Conservation (phyloP, 1,140 invertebrate species). For the Dreissena polymorpha region DNA sequence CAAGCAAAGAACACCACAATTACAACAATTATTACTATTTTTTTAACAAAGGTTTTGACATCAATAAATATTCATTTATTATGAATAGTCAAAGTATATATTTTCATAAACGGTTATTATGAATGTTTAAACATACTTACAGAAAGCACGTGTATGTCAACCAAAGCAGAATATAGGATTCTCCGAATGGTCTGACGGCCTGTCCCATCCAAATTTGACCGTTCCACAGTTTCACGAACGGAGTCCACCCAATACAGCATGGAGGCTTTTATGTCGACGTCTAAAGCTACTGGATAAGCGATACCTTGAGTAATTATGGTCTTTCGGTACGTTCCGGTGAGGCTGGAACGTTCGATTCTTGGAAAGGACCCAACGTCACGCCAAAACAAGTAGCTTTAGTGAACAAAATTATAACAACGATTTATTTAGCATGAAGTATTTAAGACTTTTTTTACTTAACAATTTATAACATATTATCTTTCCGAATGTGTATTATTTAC, state of each 20-base stretch:
- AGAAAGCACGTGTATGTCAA: constrained; percentile 13
- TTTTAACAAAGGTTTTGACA: too few species aligned
- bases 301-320: constrained; percentile 21
- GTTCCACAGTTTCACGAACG: constrained; percentile 16
- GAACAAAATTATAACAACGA: constrained; percentile 1
- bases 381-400: constrained; percentile 38
- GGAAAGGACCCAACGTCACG: constrained; percentile 7
- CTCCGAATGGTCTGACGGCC: not conserved
- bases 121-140: not conserved
- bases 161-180: not conserved
- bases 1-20: too few species aligned
- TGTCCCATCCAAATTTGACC: constrained; percentile 12
- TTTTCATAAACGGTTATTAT: too few species aligned
- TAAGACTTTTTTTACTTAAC: too few species aligned
- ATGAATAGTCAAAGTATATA: too few species aligned
- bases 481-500: too few species aligned
- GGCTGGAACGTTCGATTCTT: constrained; percentile 19
- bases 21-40: too few species aligned
- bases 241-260: constrained; percentile 7
- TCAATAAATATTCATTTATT: too few species aligned
- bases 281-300: not conserved
- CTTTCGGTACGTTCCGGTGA: not conserved
- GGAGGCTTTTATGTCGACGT: not conserved
- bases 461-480: too few species aligned
- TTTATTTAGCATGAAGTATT: too few species aligned